These are phyloP conservation scores for Drosophila novamexicana DNA, from an alignment of 1,140 invertebrate genomes.

Conservation along the genomic window DNA sequence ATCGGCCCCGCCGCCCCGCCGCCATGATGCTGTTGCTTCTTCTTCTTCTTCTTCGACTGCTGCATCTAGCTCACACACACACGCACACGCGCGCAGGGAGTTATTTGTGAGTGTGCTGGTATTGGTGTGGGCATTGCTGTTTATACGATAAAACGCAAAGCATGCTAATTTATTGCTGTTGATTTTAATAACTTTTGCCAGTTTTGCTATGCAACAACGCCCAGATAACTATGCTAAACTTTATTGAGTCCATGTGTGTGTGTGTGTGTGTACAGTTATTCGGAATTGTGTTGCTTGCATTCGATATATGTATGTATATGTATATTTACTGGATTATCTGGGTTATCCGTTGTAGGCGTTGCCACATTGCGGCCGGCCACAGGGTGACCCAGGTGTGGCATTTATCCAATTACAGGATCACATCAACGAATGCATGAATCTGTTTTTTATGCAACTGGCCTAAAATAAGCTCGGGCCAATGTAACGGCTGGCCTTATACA, in stretches of 20 bases:
- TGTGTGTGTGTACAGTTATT: not conserved
- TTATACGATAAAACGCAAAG: conserved; percentile 66
- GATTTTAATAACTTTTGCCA: conserved; percentile 75
- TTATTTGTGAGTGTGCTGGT: conserved; percentile 4
- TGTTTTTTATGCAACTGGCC: too few relatives aligned
- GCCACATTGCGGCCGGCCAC: not conserved
- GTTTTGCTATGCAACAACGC: conserved; percentile 40
- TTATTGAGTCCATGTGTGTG: conserved; percentile 27
- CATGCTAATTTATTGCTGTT: conserved; percentile 80
- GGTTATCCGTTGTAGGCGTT: not conserved
- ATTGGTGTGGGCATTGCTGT: conserved; percentile 32
- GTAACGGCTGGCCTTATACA: too few relatives aligned
- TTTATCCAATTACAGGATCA: too few relatives aligned
- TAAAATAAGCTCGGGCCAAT: too few relatives aligned
- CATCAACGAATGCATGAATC: too few relatives aligned
- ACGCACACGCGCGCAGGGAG: conserved; percentile 20
- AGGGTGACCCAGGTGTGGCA: too few relatives aligned
- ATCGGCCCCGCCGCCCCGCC: conserved; percentile 17
- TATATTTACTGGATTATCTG: not conserved
- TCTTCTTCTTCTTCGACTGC: not conserved
- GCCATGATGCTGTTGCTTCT: conserved; percentile 34
- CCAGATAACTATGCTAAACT: conserved; percentile 62
- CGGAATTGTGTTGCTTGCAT: not conserved
- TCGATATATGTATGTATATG: not conserved
- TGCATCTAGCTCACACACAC: too few relatives aligned